Base-by-base conservation (phyloP, 64 coral and sea anemone genomes). In the Montipora capricornis region DNA sequence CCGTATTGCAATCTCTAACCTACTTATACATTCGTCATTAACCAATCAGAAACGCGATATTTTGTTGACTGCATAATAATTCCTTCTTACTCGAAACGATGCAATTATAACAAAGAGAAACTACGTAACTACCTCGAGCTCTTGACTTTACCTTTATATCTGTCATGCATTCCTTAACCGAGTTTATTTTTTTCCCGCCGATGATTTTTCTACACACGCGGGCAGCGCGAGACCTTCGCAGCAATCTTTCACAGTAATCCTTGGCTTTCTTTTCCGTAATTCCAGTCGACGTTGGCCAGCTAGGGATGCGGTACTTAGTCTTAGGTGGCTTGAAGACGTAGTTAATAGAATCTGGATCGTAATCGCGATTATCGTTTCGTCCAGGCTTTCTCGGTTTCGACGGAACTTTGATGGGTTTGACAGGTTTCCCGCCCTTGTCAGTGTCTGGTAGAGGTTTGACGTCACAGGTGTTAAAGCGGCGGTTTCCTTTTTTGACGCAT, bases 401-500 rank as follows among this genome's bases (percentile, higher is more conserved):
- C 14, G 84, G 92, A 46, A 97, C 96, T 51, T 91, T 81, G 70
- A 97, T 97, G 0, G 96, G 96, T 44, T 80, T 95, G 0, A 97
- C 90, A 24, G 83, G 51, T 26, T 97, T 92, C 17, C 90, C 96
- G 20, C 96, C 96, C 49, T 88, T 91, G 19, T 90, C 92, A 14
- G 80, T 53, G 50, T 83, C 93, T 62, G 96, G 96, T 7, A 93
- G 73, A 8, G 96, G 96, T 70, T 93, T 94, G n/a, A 97, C 89
- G 89, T 95, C 96, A 80, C 96, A 97, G 0, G 84, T 94, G 49
- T 97, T 97, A 19, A 87, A 80, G 17, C 96, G 93, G 53, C 91
- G 90, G 62, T 76, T 79, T 6, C 88, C 91, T 20, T 92, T 94
- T 17, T 91, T 94, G 73, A 91, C 85, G 68, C 96, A 97, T 51